Evolutionary conservation across 2,888 invertebrate species (phyloP), one percentile per base, ranked within the genome.

Genomic region (Coelinius sp.): DNA sequence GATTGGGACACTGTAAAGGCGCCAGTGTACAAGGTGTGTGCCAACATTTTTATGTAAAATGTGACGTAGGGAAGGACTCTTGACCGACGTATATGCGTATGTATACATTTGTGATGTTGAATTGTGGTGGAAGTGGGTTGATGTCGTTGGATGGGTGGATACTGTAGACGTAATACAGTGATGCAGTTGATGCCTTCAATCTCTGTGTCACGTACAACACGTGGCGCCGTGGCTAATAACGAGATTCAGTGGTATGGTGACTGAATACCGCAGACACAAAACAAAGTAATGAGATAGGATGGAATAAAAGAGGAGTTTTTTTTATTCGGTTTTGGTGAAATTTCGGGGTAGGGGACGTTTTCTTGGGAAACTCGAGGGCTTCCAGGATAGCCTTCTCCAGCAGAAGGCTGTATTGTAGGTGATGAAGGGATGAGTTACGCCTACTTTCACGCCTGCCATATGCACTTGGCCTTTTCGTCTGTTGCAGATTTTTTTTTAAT

Each of bases 211-310:
- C 71, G 71, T 71, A 67, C 66, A 63, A 52, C 62, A 67, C 67
- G 71, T 71, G 71, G 71, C 66, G 67, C 62, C 62, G 65, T 10
- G 25, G 59, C 59, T 67, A 66, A 67, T 62, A 71, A 71, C 63
- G 63, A 63, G 63, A 63, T 63, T n/a, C 41, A 24, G 22, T 63
- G 63, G 41, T 35, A 63, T 25, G 63, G 63, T 41, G 63, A 63
- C 63, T 24, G 63, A 22, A 63, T 63, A 41, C 63, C 63, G 41
- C 63, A 38, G 63, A 63, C 63, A 63, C 63, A 63, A 63, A 63
- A 63, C 63, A 41, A 63, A 41, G 41, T 14, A 59, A 14, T 14
- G 24, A 63, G 41, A 63, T 41, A 20, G 20, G 20, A 49, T 8
- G 7, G 46, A 7, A 49, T 49, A 49, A 49, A 20, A 6, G 22